phyloP scores from a whole-genome alignment of 2,113 vertebrate genomes.

The Eulemur rufifrons region DNA sequence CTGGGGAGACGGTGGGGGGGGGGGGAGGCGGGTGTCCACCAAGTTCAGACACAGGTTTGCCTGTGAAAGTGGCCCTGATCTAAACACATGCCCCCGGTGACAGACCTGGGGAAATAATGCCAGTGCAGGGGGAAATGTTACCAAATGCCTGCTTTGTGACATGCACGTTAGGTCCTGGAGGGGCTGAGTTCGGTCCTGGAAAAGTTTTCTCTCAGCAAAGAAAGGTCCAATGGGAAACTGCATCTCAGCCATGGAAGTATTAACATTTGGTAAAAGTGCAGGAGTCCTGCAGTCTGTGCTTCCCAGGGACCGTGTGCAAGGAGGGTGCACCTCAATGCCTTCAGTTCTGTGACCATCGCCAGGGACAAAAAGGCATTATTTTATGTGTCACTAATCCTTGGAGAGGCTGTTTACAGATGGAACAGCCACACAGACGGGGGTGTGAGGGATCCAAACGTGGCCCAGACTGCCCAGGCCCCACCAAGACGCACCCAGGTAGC shows the following conservation, averaged over 20 bases:
- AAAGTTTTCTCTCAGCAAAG: neutral
- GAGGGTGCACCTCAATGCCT: neutral
- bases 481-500: fast-evolving
- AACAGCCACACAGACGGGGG: too few relatives aligned
- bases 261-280: neutral
- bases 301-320: neutral
- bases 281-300: fast-evolving
- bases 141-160: neutral
- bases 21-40: neutral
- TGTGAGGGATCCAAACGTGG: neutral
- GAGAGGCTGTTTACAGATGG: neutral
- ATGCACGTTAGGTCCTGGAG: neutral
- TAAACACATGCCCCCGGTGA: fast-evolving
- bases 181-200: neutral
- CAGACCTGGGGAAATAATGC: neutral
- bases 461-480: too few relatives aligned
- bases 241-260: neutral
- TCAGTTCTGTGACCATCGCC: neutral
- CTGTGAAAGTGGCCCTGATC: neutral
- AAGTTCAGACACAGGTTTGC: neutral
- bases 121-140: neutral
- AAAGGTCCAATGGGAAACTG: neutral
- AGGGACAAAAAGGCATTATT: neutral
- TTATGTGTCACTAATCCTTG: neutral
- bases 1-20: neutral